Evolutionary conservation across 2,888 invertebrate genomes (phyloP), one percentile per base, ranked within the genome.

Genomic region (Scaptomyza flava): DNA sequence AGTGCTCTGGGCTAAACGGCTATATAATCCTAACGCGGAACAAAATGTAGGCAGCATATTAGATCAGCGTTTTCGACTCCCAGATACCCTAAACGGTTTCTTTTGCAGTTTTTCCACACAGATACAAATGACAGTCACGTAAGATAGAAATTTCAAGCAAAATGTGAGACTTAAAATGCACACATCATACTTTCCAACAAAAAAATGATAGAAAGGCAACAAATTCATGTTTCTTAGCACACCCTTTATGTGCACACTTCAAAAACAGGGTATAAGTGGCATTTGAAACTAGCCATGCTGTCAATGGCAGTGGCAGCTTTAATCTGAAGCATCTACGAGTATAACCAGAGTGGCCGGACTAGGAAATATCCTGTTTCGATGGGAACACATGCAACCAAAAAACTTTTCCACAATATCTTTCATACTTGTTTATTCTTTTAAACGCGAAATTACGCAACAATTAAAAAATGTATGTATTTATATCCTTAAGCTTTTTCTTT

Each of bases 221-320:
- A 27, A 27, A 27, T 6, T 27, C 27, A 27, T 23, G 23, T 36
- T 36, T 36, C 34, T 12, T 41, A 38, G 8, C 1, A 31, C 34
- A 50, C 34, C 36, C 38, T 4, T 14, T 23, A 6, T 2, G 7
- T 11, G 5, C 31, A n/a, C 7, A 6, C 20, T 20, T n/a, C 5
- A n/a, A 6, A 31, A 47, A 47, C 51, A 65, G 51, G 59, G 72
- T 45, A 62, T 53, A 31, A 8, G 31, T 36, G 48, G 33, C 47
- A 43, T 64, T 56, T 51, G 23, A 14, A 27, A 53, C 33, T 61
- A 61, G 57, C 30, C 52, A 42, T 58, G 65, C 65, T 20, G 56
- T 47, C 62, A 56, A 62, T 45, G 66, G 56, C 46, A 46, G 48
- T 48, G 56, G 23, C 51, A 56, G 56, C 65, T 63, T 70, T 68